Conservation (phyloP, 1,140 invertebrate species). For the Drosophila asahinai region DNA sequence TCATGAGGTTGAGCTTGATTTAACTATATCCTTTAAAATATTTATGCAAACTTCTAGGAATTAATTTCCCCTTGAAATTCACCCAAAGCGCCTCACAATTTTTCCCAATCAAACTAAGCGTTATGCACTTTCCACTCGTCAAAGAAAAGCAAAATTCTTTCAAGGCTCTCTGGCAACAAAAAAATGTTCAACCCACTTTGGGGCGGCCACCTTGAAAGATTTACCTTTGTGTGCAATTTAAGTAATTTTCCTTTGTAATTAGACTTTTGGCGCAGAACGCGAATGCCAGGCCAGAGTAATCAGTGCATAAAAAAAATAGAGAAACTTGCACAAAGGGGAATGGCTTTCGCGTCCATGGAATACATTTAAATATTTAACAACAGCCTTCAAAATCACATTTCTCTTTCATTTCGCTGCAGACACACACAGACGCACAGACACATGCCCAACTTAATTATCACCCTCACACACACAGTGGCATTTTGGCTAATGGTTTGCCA, state of each 20-base stretch:
- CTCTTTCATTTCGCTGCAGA: constrained; percentile 67
- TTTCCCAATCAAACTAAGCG: not conserved
- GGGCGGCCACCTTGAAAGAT: constrained; percentile 48
- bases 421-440: constrained; percentile 24
- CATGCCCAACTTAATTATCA: constrained; percentile 51
- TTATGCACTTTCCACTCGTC: not conserved
- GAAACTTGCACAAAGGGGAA: constrained; percentile 20
- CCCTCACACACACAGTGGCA: constrained; percentile 56
- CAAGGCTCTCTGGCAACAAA: constrained; percentile 1
- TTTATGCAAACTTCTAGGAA: not conserved
- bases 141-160: constrained; percentile 3
- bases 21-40: not conserved
- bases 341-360: constrained; percentile 52
- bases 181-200: constrained; percentile 20
- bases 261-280: constrained; percentile 68
- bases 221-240: constrained; percentile 50
- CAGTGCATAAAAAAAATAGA: constrained; percentile 15
- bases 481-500: constrained; percentile 81
- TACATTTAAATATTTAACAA: constrained; percentile 81
- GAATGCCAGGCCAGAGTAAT: constrained; percentile 25
- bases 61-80: not conserved
- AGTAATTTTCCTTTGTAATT: constrained; percentile 71
- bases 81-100: not conserved
- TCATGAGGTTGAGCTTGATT: too few species aligned
- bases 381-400: constrained; percentile 82